Evolutionary conservation across 2,888 invertebrate genomes (phyloP).

Genomic region (Suillia variegata): DNA sequence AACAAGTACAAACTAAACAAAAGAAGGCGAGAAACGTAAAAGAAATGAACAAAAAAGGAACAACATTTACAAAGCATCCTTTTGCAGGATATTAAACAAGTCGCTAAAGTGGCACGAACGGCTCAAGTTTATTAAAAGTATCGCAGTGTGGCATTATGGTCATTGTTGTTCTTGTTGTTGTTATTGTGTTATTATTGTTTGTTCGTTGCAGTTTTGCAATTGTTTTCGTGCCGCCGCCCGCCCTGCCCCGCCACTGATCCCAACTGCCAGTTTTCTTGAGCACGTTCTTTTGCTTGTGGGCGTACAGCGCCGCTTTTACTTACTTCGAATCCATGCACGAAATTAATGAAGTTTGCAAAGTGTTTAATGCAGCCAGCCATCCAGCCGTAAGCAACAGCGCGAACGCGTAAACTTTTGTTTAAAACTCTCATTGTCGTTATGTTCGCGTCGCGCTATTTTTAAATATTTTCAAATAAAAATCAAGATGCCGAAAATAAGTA

Average conservation of each 20-base stretch:
- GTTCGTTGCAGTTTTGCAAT: constrained; percentile 9
- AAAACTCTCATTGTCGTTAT: no score
- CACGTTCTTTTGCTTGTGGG: neutral
- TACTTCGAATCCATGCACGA: neutral
- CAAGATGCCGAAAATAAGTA: no score
- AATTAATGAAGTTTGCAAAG: neutral
- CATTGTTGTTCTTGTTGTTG: constrained; percentile 12
- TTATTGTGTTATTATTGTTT: constrained; percentile 6
- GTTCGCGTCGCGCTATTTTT: no score
- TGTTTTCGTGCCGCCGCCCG: constrained; percentile 6
- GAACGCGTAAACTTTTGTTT: neutral
- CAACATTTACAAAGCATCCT: no score
- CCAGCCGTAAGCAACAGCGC: neutral
- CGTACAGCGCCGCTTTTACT: no score
- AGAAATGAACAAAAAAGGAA: no score
- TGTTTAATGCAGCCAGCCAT: neutral
- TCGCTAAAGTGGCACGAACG: no score
- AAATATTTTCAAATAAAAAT: no score
- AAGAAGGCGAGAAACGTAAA: no score
- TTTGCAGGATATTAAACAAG: no score
- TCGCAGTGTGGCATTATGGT: constrained; percentile 5
- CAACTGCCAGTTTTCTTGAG: neutral
- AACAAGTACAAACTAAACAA: no score
- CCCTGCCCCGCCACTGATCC: neutral
- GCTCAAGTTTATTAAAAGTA: no score